Conservation (phyloP, 1,140 invertebrate species). For the Drosophila asahinai region DNA sequence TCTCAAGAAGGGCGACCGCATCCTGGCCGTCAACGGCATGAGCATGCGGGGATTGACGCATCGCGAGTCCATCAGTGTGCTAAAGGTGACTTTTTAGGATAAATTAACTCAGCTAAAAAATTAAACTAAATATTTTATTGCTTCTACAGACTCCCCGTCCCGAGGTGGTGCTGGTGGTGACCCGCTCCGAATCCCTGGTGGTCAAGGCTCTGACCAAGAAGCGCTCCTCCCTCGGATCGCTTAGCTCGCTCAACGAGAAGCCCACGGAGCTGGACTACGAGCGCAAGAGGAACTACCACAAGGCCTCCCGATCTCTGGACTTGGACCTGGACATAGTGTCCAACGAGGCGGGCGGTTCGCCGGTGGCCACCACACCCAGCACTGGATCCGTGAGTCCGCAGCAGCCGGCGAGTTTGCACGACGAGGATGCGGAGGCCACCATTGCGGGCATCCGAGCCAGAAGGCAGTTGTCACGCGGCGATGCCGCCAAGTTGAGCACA, state of each 20-base stretch:
- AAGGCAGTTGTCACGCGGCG: slow-evolving; percentile 72
- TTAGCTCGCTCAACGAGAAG: slow-evolving; percentile 82
- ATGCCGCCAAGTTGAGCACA: slow-evolving; percentile 80
- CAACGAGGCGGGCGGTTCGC: slow-evolving; percentile 50
- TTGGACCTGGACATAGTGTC: slow-evolving; percentile 83
- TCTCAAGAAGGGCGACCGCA: slow-evolving; percentile 94
- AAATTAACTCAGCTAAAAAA: not conserved
- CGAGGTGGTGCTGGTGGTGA: slow-evolving; percentile 89
- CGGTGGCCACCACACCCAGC: slow-evolving; percentile 52
- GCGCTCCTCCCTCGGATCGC: slow-evolving; percentile 81
- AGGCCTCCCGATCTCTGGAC: slow-evolving; percentile 80
- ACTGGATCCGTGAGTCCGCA: slow-evolving; percentile 73
- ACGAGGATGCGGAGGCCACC: slow-evolving; percentile 71
- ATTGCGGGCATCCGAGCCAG: slow-evolving; percentile 74
- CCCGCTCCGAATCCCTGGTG: slow-evolving; percentile 81
- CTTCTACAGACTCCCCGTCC: slow-evolving; percentile 87
- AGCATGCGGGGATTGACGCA: slow-evolving; percentile 93
- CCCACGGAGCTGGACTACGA: slow-evolving; percentile 76
- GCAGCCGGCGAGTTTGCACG: slow-evolving; percentile 65
- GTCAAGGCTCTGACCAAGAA: slow-evolving; percentile 81
- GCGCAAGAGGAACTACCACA: slow-evolving; percentile 80
- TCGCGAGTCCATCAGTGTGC: slow-evolving; percentile 92
- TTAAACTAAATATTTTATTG: not conserved
- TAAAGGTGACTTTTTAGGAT: slow-evolving; percentile 88
- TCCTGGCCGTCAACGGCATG: slow-evolving; percentile 95